These are phyloP conservation scores for Conus betulinus DNA, from an alignment of 1,140 invertebrate species.

Conservation along the genomic window DNA sequence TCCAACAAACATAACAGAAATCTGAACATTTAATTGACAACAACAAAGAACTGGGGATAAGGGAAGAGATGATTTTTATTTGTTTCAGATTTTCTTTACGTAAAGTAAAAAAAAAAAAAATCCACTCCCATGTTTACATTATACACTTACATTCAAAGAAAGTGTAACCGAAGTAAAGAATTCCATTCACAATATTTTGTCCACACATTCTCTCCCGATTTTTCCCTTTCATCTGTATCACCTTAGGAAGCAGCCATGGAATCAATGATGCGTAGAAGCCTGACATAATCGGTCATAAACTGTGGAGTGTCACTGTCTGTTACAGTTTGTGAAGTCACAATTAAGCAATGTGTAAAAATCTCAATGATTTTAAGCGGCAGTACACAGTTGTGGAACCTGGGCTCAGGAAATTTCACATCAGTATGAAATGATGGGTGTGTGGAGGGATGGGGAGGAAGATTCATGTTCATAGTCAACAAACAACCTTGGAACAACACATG, in stretches of 20 bases:
- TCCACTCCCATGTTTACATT: not conserved
- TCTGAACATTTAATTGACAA: not conserved
- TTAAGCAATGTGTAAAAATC: not conserved
- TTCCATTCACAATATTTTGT: not conserved
- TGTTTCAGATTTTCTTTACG: not conserved
- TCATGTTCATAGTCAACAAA: not conserved
- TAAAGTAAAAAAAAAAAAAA: not conserved
- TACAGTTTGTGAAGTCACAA: not conserved
- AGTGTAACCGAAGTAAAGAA: not conserved
- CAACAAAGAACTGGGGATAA: not conserved
- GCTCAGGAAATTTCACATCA: not conserved
- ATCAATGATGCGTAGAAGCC: not conserved
- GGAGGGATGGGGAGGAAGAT: not conserved
- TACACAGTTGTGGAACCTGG: not conserved
- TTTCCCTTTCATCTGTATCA: not conserved
- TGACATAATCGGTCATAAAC: not conserved
- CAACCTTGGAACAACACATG: too few relatives aligned
- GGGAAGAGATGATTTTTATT: not conserved
- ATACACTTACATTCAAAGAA: not conserved
- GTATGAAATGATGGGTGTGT: not conserved
- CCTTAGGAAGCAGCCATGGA: not conserved
- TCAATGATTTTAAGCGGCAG: not conserved
- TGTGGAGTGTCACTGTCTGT: not conserved
- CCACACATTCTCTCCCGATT: not conserved
- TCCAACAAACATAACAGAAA: slow-evolving; percentile 5